Percentiles rank a stretch among this genome's conserved stretches.
These are phyloP conservation scores for Drosophila colorata DNA, from an alignment of 2,888 invertebrate species.

Conservation along the genomic window DNA sequence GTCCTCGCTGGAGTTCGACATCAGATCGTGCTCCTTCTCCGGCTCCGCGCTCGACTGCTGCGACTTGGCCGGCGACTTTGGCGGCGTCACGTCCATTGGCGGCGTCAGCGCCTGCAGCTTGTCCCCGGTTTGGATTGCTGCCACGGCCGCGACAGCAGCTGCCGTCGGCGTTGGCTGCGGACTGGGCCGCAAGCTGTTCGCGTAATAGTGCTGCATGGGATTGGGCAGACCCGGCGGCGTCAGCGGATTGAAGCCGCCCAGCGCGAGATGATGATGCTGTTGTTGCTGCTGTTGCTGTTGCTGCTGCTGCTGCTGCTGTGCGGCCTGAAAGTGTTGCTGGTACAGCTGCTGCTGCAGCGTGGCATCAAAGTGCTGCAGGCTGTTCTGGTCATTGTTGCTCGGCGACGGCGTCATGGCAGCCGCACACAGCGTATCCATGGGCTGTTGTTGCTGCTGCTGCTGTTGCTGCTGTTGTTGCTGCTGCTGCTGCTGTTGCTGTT, in stretches of 20 bases:
- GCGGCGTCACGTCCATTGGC: constrained; percentile 85
- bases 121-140: constrained; percentile 52
- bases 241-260: constrained; percentile 87
- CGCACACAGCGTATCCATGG: constrained; percentile 75
- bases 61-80: constrained; percentile 83
- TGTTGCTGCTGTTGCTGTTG: constrained; percentile 68
- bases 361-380: constrained; percentile 73
- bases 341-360: constrained; percentile 76
- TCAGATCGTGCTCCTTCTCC: constrained; percentile 82
- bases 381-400: constrained; percentile 76
- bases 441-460: constrained; percentile 64
- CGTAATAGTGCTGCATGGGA: constrained; percentile 79
- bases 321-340: constrained; percentile 72
- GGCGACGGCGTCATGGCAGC: constrained; percentile 82
- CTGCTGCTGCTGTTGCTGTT: constrained; percentile 80
- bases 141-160: constrained; percentile 17
- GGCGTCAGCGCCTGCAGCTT: constrained; percentile 83
- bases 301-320: constrained; percentile 58
- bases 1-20: constrained; percentile 84
- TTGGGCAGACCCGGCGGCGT: constrained; percentile 87
- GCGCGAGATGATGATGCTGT: constrained; percentile 84
- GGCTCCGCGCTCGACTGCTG: constrained; percentile 56
- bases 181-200: constrained; percentile 66
- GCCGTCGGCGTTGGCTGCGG: constrained; percentile 66
- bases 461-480: constrained; percentile 72